These are phyloP conservation scores for Pseudopleuronectes americanus DNA, from an alignment of 2,797 vertebrate species.

Conservation along the genomic window DNA sequence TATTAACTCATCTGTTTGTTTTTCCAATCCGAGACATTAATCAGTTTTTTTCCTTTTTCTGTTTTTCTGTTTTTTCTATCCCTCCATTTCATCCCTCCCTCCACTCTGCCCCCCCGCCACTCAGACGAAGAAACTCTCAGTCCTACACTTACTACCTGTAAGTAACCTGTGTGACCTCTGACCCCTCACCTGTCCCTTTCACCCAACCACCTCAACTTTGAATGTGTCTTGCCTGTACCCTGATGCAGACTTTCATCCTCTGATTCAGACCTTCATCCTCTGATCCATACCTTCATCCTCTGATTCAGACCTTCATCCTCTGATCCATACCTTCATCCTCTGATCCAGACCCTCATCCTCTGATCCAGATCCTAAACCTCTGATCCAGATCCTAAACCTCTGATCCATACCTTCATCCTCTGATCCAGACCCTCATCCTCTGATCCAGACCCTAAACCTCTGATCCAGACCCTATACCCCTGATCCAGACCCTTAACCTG, in stretches of 20 bases:
- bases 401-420: too few relatives aligned
- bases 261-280: background rate
- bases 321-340: too few relatives aligned
- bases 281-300: background rate
- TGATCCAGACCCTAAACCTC: too few relatives aligned
- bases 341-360: too few relatives aligned
- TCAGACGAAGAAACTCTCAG: conserved; percentile 94
- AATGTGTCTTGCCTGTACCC: background rate
- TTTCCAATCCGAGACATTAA: conserved; percentile 83
- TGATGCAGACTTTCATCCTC: background rate
- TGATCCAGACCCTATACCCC: too few relatives aligned
- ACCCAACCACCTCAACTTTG: background rate
- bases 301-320: too few relatives aligned
- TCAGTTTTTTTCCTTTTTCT: conserved; percentile 88
- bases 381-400: too few relatives aligned
- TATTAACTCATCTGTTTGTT: conserved; percentile 82
- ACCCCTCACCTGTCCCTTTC: conserved; percentile 45
- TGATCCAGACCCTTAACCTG: too few relatives aligned
- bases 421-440: too few relatives aligned
- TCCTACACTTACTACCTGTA: conserved; percentile 98
- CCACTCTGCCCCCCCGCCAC: conserved; percentile 85
- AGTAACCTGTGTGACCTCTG: conserved; percentile 86
- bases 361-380: too few relatives aligned
- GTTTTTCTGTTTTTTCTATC: conserved; percentile 85
- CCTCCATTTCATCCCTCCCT: conserved; percentile 84